Base-by-base conservation (phyloP, 2,888 invertebrate genomes). In the Conchocele bisecta region DNA sequence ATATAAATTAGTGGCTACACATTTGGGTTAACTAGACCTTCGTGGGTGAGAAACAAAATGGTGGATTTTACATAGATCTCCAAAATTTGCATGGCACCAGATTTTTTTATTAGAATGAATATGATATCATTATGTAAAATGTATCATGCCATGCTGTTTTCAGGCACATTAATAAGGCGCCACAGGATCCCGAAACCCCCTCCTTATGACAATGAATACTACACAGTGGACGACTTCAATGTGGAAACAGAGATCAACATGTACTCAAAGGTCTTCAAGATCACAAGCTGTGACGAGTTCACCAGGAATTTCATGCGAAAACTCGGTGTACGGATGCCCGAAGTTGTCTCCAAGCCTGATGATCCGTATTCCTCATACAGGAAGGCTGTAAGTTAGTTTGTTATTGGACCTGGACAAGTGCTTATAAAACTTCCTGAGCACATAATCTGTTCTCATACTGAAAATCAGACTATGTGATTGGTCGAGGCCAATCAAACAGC, bases 161-260 rank as follows among this genome's bases (percentile, higher is more conserved):
- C 85, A 95, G 96, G 96, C 31, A 94, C 95, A 22, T 90, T 98
- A 75, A 95, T 98, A 39, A 93, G 94, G 78, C 94, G 97, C 0
- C 97, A 97, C 79, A 84, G 96, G 84, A 94, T 98, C 79, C 95
- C 95, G 0, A 93, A 95, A 57, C 95, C 96, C 0, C 94, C 89
- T 26, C 91, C 94, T n/a, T 93, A 94, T 86, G 94, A 95, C 81
- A 94, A 95, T 75, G 93, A 95, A 66, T 96, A 95, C 88, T 95
- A 95, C 89, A 96, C 96, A 67, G 93, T 97, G 17, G 93, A 96
- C 20, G 97, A 98, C 91, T 93, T 98, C 39, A 98, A 98, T 89
- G 93, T 98, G 65, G 96, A 96, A 37, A 93, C 93, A 59, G 95
- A 96, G 87, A 94, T 97, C 13, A 85, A 81, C 53, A 94, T 98